Conservation (phyloP, 2,888 invertebrate species). For the Chrysolina americana region DNA sequence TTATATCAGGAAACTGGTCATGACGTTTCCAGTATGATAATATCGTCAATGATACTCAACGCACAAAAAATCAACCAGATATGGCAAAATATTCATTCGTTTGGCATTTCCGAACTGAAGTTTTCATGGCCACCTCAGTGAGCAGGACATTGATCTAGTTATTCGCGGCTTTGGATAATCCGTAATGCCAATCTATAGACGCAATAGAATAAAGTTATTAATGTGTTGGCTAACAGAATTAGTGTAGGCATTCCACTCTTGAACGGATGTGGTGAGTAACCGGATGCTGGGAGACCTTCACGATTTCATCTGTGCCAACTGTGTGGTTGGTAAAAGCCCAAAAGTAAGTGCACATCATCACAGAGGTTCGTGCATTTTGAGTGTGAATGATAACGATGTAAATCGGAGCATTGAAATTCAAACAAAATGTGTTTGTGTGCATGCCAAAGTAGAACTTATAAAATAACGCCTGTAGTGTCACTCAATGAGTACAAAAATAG, state of each 20-base stretch:
- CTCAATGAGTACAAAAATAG: too few relatives aligned
- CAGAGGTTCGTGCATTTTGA: not conserved
- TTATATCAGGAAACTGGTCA: not conserved
- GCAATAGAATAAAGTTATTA: not conserved
- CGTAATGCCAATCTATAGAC: not conserved
- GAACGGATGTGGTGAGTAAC: not conserved
- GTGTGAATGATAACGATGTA: not conserved
- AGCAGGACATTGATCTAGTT: constrained; percentile 2
- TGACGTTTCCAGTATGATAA: not conserved
- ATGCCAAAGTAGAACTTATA: too few relatives aligned
- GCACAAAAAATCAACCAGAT: not conserved
- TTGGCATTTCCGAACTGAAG: not conserved
- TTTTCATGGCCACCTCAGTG: not conserved
- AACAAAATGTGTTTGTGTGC: too few relatives aligned
- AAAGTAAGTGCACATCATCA: too few relatives aligned
- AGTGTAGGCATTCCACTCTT: not conserved
- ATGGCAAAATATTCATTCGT: not conserved
- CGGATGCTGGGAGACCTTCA: constrained; percentile 6
- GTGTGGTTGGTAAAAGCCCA: not conserved
- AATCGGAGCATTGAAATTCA: too few relatives aligned
- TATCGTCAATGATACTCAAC: not conserved
- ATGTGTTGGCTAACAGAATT: not conserved
- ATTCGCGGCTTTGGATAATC: constrained; percentile 1
- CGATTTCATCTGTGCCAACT: constrained; percentile 2
- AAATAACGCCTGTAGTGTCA: too few relatives aligned